Evolutionary conservation across 1,140 invertebrate species (phyloP).

Genomic region (Habropoda laboriosa): DNA sequence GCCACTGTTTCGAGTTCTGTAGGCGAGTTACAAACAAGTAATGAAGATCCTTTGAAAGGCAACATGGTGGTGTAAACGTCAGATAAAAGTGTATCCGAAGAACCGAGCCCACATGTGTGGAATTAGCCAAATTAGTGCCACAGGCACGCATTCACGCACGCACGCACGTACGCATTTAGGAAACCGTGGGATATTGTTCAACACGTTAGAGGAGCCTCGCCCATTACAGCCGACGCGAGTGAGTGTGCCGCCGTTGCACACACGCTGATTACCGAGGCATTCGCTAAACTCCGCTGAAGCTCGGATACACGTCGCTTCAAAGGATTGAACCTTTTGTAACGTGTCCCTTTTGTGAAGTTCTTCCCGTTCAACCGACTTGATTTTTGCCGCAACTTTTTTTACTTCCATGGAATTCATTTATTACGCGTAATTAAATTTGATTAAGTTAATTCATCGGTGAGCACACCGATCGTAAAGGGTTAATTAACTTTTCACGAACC

Average conservation of each 20-base stretch:
- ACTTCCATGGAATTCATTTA: not conserved
- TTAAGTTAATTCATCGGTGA: too few species aligned
- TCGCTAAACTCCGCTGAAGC: not conserved
- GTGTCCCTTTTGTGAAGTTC: not conserved
- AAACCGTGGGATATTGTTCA: constrained; percentile 28
- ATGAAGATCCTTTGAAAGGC: not conserved
- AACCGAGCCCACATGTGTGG: not conserved
- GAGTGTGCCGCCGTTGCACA: constrained; percentile 16
- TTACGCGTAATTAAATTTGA: too few species aligned
- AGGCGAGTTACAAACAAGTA: too few species aligned
- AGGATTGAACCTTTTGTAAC: not conserved
- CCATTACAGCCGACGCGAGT: constrained; percentile 6
- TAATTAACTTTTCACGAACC: too few species aligned
- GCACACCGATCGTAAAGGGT: too few species aligned
- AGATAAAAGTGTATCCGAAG: constrained; percentile 17
- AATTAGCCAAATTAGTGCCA: constrained; percentile 32
- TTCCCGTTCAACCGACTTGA: not conserved
- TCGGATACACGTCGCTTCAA: not conserved
- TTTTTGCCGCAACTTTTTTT: not conserved
- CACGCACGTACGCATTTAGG: not conserved
- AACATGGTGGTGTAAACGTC: not conserved
- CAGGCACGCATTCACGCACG: not conserved
- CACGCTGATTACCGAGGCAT: constrained; percentile 1
- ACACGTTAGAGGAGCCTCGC: not conserved
- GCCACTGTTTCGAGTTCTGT: too few species aligned